phyloP scores from a whole-genome alignment of 2,888 invertebrate genomes.

The Fragum fragum region DNA sequence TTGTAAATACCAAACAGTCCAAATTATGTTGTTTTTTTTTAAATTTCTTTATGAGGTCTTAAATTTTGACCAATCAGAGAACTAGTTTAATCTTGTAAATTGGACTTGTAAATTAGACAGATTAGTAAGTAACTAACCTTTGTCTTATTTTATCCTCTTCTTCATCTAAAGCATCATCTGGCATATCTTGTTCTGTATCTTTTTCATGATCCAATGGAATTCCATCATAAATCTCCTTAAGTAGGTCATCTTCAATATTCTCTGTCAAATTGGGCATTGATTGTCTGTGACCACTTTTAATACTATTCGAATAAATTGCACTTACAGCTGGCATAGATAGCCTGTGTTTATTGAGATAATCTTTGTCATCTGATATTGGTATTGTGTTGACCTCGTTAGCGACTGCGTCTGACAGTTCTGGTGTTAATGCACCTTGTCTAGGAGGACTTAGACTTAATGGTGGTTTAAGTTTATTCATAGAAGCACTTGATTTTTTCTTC shows the following conservation, averaged over 20 bases:
- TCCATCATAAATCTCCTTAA: constrained; percentile 48
- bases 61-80: too few species aligned
- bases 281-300: constrained; percentile 4
- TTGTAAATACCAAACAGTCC: too few species aligned
- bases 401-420: constrained; percentile 70
- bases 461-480: constrained; percentile 60
- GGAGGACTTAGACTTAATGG: constrained; percentile 63
- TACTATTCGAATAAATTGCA: background rate
- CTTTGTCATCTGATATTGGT: constrained; percentile 46
- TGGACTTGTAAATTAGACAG: too few species aligned
- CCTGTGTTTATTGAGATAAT: constrained; percentile 62
- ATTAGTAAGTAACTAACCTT: constrained; percentile 5
- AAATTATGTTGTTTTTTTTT: too few species aligned
- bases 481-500: constrained; percentile 36
- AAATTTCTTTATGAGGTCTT: too few species aligned
- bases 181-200: background rate
- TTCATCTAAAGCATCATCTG: background rate
- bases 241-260: constrained; percentile 43
- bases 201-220: constrained; percentile 34
- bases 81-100: too few species aligned
- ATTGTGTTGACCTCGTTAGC: constrained; percentile 67
- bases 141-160: constrained; percentile 10
- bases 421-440: constrained; percentile 52
- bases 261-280: constrained; percentile 61
- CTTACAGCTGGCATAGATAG: constrained; percentile 54